phyloP scores from a whole-genome alignment of 1,140 invertebrate species.

The Epicauta chinensis region DNA sequence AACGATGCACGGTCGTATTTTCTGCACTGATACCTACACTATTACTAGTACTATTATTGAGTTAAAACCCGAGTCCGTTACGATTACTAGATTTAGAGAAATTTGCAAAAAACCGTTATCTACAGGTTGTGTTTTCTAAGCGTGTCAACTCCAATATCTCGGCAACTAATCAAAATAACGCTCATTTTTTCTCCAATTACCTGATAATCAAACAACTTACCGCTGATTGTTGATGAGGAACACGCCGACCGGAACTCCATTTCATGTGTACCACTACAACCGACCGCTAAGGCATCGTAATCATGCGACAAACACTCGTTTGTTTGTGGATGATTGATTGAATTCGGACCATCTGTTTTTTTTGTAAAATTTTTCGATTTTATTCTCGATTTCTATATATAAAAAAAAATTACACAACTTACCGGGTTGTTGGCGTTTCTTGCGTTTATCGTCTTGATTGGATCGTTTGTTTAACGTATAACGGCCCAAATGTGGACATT shows the following conservation, averaged over 20 bases:
- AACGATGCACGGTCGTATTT: no score
- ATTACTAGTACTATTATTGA: no score
- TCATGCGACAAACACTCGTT: conserved; percentile 41
- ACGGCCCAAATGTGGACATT: conserved; percentile 62
- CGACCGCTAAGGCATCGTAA: conserved; percentile 56
- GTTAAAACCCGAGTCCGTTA: no score
- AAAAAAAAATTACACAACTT: background rate
- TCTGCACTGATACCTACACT: no score
- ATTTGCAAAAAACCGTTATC: no score
- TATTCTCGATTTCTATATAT: no score
- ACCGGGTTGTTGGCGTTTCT: conserved; percentile 35
- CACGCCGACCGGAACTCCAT: conserved; percentile 66
- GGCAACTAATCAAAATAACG: no score
- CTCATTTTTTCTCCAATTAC: no score
- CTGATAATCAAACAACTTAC: conserved; percentile 32
- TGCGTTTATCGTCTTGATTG: conserved; percentile 23
- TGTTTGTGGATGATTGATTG: conserved; percentile 14
- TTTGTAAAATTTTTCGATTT: no score
- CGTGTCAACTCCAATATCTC: no score
- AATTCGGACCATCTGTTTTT: conserved; percentile 19
- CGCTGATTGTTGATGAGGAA: conserved; percentile 26
- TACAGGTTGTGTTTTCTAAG: no score
- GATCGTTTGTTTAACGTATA: conserved; percentile 53
- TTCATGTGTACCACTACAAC: conserved; percentile 55
- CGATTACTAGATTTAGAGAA: no score